phyloP scores from a whole-genome alignment of 2,113 vertebrate genomes.

The Paedocypris sp. region DNA sequence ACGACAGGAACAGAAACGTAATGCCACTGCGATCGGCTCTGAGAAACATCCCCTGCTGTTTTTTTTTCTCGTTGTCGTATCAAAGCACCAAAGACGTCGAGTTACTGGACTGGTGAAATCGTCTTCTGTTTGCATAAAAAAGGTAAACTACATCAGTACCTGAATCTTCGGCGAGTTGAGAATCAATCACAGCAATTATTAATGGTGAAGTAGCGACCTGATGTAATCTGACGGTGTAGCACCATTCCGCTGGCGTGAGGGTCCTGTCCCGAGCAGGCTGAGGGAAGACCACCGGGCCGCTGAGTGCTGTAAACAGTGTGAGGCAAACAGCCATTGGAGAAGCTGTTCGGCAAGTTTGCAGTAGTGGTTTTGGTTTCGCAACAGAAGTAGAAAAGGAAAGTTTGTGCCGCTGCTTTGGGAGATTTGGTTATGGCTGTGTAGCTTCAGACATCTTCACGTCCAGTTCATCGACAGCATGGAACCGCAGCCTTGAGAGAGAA shows the following conservation, averaged over 20 bases:
- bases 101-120: conserved; percentile 63
- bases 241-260: conserved; percentile 55
- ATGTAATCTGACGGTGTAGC: conserved; percentile 50
- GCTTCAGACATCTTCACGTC: conserved; percentile 38
- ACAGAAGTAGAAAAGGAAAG: conserved; percentile 8
- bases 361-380: conserved; percentile 50
- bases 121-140: conserved; percentile 61
- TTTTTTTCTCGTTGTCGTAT: conserved; percentile 50
- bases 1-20: conserved; percentile 24
- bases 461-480: conserved; percentile 46
- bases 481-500: neutral
- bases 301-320: conserved; percentile 65
- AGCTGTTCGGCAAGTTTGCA: conserved; percentile 55
- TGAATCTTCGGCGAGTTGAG: conserved; percentile 63
- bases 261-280: conserved; percentile 59
- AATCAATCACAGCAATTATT: conserved; percentile 64
- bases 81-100: conserved; percentile 63
- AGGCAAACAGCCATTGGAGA: conserved; percentile 59
- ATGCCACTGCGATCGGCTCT: conserved; percentile 47
- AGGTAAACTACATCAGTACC: conserved; percentile 52
- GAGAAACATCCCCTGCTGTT: conserved; percentile 58
- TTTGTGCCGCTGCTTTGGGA: conserved; percentile 46
- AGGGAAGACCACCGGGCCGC: conserved; percentile 60
- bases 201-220: conserved; percentile 55
- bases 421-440: conserved; percentile 69